Base-by-base conservation (phyloP, 2,888 invertebrate species). In the Dioctria linearis region DNA sequence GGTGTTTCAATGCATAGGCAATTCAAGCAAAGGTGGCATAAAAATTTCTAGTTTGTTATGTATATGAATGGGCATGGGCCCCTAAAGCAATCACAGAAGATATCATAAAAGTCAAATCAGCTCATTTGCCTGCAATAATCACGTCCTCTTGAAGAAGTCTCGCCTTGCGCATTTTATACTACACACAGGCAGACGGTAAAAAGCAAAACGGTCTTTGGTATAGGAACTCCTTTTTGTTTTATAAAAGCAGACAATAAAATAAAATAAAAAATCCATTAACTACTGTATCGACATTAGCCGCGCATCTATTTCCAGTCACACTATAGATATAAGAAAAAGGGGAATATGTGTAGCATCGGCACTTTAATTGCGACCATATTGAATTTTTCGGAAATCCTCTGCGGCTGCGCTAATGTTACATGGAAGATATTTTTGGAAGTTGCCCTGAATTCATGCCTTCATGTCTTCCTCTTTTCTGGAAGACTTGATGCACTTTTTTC, bases 291-390 rank as follows among this genome's bases (percentile, higher is more conserved):
- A 61, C 79, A 59, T 75, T 49, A 61, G 66, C 3, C 13, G 42
- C 25, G 25, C 25, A 25, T 66, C 81, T 79, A 81, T 81, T 81
- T 67, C 57, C 37, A 67, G 81, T 57, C 25, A 37, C 59, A 42
- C 57, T 71, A 71, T 25, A 25, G 25, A 25, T 25, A 25, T 25
- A 25, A 25, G 65, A 37, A 59, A 71, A 73, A 5, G 59, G 59
- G 54, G 43, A 49, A 61, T 39, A n/a, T n/a, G n/a, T n/a, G n/a
- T n/a, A 69, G 54, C 79, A 25, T 25, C 25, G 2, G 25, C 25
- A 46, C 78, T 69, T 81, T 81, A 81, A 81, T 81, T 81, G 81
- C 81, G 79, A 81, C 75, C 81, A 81, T 79, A 81, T 81, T 81
- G 73, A 61, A 75, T 71, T 81, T 78, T 78, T 75, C 59, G 37